phyloP scores from a whole-genome alignment of 2,797 vertebrate genomes.

The Tangara arthus region DNA sequence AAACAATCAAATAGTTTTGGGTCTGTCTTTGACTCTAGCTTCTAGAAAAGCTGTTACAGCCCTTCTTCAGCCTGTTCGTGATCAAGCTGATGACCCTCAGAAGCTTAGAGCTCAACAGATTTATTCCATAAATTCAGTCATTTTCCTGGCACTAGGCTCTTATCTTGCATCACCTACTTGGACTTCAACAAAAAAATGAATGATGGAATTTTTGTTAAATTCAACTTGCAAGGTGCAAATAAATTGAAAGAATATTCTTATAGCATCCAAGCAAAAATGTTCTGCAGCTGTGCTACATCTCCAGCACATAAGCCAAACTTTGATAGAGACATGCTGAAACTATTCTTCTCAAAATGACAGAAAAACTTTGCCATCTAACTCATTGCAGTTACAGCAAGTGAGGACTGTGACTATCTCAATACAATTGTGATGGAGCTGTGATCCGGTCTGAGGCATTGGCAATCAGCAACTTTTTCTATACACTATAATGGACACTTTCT shows the following conservation, averaged over 20 bases:
- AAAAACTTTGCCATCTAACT: not conserved
- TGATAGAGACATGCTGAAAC: not conserved
- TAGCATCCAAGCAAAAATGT: not conserved
- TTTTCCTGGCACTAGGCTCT: not conserved
- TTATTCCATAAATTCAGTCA: not conserved
- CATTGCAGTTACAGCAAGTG: not conserved
- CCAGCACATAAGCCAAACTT: not conserved
- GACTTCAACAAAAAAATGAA: not conserved
- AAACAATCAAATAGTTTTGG: not conserved
- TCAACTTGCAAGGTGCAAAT: not conserved
- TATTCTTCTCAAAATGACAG: not conserved
- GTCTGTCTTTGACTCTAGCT: not conserved
- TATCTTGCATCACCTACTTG: not conserved
- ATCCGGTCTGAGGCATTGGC: not conserved
- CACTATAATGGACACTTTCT: not conserved
- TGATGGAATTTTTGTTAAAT: not conserved
- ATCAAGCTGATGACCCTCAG: not conserved
- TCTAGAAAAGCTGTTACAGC: not conserved
- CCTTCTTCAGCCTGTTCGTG: not conserved
- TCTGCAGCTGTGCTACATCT: not conserved
- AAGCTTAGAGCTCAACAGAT: not conserved
- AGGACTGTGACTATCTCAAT: not conserved
- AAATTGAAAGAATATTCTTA: not conserved
- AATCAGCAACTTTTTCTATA: not conserved
- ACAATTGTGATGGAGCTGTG: not conserved